Conservation (phyloP, 2,888 invertebrate species). For the Tigriopus californicus region DNA sequence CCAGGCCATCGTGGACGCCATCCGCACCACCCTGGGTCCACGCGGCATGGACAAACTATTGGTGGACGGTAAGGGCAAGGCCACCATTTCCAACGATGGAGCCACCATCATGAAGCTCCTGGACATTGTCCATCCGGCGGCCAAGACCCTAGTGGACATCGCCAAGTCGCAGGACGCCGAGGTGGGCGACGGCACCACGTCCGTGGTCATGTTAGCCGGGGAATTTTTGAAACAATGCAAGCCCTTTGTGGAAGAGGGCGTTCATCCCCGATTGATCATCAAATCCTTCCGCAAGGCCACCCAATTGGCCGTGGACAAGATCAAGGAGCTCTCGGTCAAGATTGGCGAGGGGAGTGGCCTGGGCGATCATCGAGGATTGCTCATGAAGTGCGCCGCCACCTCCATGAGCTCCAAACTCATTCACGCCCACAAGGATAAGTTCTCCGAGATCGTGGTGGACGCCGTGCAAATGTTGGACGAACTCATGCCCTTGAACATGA, state of each 20-base stretch:
- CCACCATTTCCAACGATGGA: constrained; percentile 97
- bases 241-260: constrained; percentile 87
- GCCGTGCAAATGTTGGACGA: constrained; percentile 80
- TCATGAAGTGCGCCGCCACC: constrained; percentile 75
- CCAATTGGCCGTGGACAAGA: constrained; percentile 57
- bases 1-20: constrained; percentile 69
- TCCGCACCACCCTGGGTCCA: constrained; percentile 91
- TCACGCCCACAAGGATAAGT: constrained; percentile 83
- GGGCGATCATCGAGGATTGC: constrained; percentile 26
- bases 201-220: constrained; percentile 83
- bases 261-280: constrained; percentile 82
- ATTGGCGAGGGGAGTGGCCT: constrained; percentile 6
- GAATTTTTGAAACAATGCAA: constrained; percentile 88
- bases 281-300: constrained; percentile 68
- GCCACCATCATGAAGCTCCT: constrained; percentile 96
- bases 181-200: constrained; percentile 98
- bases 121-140: constrained; percentile 95
- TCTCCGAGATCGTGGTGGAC: constrained; percentile 92
- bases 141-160: constrained; percentile 91
- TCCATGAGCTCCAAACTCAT: constrained; percentile 94
- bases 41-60: constrained; percentile 98
- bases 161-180: constrained; percentile 70
- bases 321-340: constrained; percentile 58
- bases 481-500: constrained; percentile 88
- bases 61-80: constrained; percentile 63